These are phyloP conservation scores for Ailurus styani DNA, from an alignment of 2,113 vertebrate species.

Conservation along the genomic window DNA sequence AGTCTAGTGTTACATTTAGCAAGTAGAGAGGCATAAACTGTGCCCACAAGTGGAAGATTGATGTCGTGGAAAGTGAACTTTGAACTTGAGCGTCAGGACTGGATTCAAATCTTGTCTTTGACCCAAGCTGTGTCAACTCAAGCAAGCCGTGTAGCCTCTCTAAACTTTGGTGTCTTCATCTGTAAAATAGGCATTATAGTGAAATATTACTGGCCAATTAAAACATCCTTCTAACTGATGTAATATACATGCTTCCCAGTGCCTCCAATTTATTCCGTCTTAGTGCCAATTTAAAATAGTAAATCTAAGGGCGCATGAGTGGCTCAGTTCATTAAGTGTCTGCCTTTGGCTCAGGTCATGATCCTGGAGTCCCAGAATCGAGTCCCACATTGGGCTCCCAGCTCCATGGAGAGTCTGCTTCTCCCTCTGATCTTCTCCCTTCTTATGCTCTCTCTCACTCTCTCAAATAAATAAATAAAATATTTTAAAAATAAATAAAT, in stretches of 20 bases:
- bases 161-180: not conserved
- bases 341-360: too few species aligned
- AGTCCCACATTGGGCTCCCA: too few species aligned
- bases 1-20: not conserved
- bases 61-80: not conserved
- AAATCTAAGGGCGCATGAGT: too few species aligned
- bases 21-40: not conserved
- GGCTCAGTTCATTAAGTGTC: too few species aligned
- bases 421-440: too few species aligned
- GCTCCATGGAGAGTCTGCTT: too few species aligned
- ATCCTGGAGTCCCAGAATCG: too few species aligned
- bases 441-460: too few species aligned
- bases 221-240: not conserved
- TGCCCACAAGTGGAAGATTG: not conserved
- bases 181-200: not conserved
- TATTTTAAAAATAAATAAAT: too few species aligned
- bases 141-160: not conserved
- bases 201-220: not conserved
- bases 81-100: not conserved
- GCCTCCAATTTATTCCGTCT: not conserved
- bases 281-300: not conserved
- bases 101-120: conserved; percentile 38
- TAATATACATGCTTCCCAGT: not conserved
- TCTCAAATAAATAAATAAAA: too few species aligned
- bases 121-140: not conserved